Evolutionary conservation across 2,797 vertebrate genomes (phyloP).

Genomic region (Artibeus jamaicensis): DNA sequence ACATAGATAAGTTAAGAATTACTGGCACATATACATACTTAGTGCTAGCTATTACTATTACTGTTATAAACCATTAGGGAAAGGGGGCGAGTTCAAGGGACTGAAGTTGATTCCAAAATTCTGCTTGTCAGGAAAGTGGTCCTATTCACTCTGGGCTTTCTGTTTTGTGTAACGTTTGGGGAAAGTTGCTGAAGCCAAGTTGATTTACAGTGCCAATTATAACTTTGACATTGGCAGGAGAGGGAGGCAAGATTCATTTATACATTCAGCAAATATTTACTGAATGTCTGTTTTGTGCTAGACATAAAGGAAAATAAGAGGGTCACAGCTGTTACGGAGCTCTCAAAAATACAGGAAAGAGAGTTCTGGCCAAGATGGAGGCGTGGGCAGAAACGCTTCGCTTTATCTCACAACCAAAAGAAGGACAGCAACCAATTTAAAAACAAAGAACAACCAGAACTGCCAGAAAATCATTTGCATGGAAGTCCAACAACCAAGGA

Average conservation of each 20-base stretch:
- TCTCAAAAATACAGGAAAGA: background rate
- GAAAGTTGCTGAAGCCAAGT: background rate
- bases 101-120: background rate
- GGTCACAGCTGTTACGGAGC: background rate
- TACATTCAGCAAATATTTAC: constrained; percentile 34
- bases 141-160: background rate
- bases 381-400: too few species aligned
- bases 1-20: background rate
- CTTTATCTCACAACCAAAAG: too few species aligned
- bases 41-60: background rate
- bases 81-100: background rate
- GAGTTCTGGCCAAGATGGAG: too few species aligned
- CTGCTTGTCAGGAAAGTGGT: background rate
- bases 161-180: background rate
- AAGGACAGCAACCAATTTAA: too few species aligned
- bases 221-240: constrained; percentile 18
- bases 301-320: constrained; percentile 37
- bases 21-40: background rate
- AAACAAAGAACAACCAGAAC: too few species aligned
- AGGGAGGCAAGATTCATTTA: constrained; percentile 5
- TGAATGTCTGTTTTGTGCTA: background rate
- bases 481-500: too few species aligned
- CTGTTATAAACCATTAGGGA: background rate
- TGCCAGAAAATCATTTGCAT: background rate
- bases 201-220: background rate